Evolutionary conservation across 2,888 invertebrate species (phyloP), one percentile per base, ranked within the genome.

Genomic region (Agonopterix heracliana): DNA sequence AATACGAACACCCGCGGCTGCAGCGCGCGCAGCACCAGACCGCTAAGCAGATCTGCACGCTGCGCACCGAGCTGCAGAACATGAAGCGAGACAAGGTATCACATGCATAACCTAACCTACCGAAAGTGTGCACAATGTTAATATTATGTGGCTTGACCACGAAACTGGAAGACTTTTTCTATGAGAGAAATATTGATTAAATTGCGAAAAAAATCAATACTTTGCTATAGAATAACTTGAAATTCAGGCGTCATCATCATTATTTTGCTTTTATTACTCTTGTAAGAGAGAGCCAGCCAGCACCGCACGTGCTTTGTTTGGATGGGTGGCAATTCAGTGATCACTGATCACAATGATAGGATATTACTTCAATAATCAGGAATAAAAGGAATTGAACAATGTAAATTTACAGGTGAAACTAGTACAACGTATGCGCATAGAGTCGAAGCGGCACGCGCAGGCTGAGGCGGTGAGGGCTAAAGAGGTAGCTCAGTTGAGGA

Each of bases 391-490:
- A 41, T 12, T 2, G 7, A 13, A 13, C n/a, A 17, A 17, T 17
- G 26, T 26, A 45, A 12, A 35, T 41, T 71, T 60, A 10, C 62
- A 92, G 91, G 94, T 96, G 0, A 92, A 93, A 71, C 85, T 99
- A 49, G 93, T 98, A 68, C 96, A 96, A 70, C 96, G 96, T 81
- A 97, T 98, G 93, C 94, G 96, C 50, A 96, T 96, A 52, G 98
- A 99, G 74, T 92, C 94, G 4, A 94, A 92, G 64, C 92, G 94
- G 49, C 96, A 96, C 68, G 95, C 96, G 59, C 94, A 96, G 70
- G 92, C 94, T 7, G 97, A 98, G 71, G 87, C 93, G 13, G 90
- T 90, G 38, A 90, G 95, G 60, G 92, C 93, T 46, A 92, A 95
- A 61, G 98, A 98, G 89, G 86, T 81, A 49, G 96, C 96, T 0